These are phyloP conservation scores for Drosophila ironensis DNA, from an alignment of 1,140 invertebrate species.

Conservation along the genomic window DNA sequence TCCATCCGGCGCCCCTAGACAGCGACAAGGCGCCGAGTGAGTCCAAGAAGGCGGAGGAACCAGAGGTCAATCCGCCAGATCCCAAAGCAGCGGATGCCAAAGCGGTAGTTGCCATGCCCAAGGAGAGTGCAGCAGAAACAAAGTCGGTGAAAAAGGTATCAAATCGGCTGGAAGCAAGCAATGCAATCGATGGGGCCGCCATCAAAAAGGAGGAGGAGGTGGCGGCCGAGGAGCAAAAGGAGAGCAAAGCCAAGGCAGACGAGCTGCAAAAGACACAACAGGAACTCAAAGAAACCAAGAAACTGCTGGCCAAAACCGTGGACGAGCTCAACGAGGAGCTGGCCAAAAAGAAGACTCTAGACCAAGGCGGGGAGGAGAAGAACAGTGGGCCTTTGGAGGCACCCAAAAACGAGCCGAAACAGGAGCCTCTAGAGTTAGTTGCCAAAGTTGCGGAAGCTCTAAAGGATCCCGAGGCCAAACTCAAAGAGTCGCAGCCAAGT, in stretches of 20 bases:
- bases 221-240: conserved; percentile 82
- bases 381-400: conserved; percentile 4
- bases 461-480: not conserved
- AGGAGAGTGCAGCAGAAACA: conserved; percentile 4
- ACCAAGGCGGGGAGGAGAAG: conserved; percentile 1
- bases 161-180: conserved; percentile 15
- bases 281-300: conserved; percentile 84
- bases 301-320: conserved; percentile 83
- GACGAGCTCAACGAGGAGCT: conserved; percentile 83
- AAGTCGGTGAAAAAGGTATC: not conserved
- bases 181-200: conserved; percentile 72
- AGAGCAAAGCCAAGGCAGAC: conserved; percentile 81
- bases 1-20: conserved; percentile 32
- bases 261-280: conserved; percentile 82
- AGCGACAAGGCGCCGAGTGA: not conserved
- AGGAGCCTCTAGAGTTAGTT: conserved; percentile 38
- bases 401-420: conserved; percentile 35
- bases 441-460: conserved; percentile 11
- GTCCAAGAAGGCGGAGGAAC: conserved; percentile 4
- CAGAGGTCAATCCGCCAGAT: not conserved
- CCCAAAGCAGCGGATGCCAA: conserved; percentile 3
- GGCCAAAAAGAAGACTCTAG: conserved; percentile 66
- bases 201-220: conserved; percentile 84
- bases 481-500: conserved; percentile 4
- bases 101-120: not conserved